Conservation (phyloP, 2,797 vertebrate genomes). For the Pogoniulus pusillus region DNA sequence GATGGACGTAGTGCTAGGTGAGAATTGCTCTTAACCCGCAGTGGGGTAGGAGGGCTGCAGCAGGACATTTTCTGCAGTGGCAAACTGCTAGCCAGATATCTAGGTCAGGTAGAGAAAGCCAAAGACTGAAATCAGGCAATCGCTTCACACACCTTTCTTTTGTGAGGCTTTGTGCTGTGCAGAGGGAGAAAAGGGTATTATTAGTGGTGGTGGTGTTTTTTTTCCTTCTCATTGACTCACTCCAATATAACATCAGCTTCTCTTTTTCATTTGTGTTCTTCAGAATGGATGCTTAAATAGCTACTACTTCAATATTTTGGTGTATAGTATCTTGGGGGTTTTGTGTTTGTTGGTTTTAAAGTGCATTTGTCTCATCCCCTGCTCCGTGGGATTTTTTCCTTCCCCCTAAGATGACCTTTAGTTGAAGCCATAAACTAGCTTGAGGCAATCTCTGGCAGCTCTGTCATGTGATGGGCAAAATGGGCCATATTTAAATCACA, state of each 20-base stretch:
- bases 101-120: constrained; percentile 38
- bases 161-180: accelerated
- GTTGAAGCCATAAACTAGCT: constrained; percentile 49
- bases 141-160: background rate
- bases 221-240: background rate
- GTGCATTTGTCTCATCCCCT: background rate
- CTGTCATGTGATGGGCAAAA: constrained; percentile 36
- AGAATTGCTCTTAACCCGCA: constrained; percentile 51
- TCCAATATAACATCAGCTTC: background rate
- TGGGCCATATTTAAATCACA: constrained; percentile 40
- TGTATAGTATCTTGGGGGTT: too few relatives aligned
- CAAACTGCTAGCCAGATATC: constrained; percentile 34
- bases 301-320: background rate
- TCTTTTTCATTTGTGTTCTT: background rate
- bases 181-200: background rate
- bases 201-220: background rate
- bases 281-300: background rate
- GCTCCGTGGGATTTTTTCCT: background rate
- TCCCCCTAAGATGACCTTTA: constrained; percentile 34
- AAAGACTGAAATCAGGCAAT: background rate
- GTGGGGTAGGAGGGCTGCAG: constrained; percentile 16
- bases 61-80: constrained; percentile 30
- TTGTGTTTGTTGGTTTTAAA: background rate
- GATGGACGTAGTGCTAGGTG: constrained; percentile 74
- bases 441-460: constrained; percentile 41